phyloP scores from a whole-genome alignment of 2,113 vertebrate species.

The Dromiciops gliroides region DNA sequence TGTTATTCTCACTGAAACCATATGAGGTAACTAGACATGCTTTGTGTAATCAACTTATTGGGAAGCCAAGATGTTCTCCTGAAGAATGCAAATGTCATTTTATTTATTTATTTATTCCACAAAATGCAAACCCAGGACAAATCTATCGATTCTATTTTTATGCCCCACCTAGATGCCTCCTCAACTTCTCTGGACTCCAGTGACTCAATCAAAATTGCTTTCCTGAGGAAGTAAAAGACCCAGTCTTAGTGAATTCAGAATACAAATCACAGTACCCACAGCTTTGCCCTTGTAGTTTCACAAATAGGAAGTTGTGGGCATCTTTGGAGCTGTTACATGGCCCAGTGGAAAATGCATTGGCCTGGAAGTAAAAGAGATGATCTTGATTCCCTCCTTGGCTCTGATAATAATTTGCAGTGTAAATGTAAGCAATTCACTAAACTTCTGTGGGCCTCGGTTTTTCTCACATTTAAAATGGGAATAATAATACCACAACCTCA shows the following conservation, averaged over 20 bases:
- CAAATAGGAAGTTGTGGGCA: not conserved
- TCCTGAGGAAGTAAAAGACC: not conserved
- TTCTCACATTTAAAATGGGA: not conserved
- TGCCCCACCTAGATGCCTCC: not conserved
- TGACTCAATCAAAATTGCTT: slow-evolving; percentile 4
- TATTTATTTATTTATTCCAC: not conserved
- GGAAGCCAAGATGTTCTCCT: not conserved
- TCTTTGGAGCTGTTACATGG: not conserved
- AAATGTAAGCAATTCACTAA: slow-evolving; percentile 2
- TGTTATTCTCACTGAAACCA: not conserved
- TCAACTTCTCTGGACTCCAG: not conserved
- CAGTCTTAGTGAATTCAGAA: not conserved
- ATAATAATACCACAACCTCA: not conserved
- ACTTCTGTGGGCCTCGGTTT: not conserved
- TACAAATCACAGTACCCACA: not conserved
- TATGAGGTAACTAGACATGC: not conserved
- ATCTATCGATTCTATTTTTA: not conserved
- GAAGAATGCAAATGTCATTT: too few relatives aligned
- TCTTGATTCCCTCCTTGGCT: not conserved
- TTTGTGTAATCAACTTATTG: not conserved
- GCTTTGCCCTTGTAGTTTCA: not conserved
- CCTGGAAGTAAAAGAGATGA: not conserved
- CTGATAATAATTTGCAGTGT: not conserved
- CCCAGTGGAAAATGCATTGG: not conserved
- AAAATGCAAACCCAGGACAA: not conserved